Evolutionary conservation across 64 coral and sea anemone species (phyloP).

Genomic region (Hydrozoanthus tunicans): DNA sequence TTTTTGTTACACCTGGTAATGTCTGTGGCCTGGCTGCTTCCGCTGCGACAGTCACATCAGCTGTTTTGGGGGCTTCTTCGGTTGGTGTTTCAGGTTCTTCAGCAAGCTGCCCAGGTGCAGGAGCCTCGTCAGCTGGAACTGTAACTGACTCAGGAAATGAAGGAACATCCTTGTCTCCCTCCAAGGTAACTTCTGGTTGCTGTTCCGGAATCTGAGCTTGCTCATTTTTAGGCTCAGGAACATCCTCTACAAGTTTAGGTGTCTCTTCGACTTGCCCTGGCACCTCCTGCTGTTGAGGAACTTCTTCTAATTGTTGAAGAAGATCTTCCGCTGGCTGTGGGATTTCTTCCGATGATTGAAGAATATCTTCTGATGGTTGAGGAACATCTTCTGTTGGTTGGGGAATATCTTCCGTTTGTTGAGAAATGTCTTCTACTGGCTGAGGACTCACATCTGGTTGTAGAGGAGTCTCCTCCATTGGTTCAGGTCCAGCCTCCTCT

Average conservation of each 20-base stretch:
- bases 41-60: neutral
- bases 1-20: neutral
- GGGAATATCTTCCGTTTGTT: neutral
- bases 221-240: neutral
- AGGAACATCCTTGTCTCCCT: neutral
- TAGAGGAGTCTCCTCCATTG: neutral
- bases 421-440: neutral
- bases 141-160: neutral
- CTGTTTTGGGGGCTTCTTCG: neutral
- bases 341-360: neutral
- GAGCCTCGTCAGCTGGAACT: neutral
- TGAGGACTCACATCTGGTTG: neutral
- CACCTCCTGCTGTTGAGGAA: neutral
- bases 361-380: neutral
- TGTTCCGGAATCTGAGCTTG: neutral
- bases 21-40: constrained; percentile 7
- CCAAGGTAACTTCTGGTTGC: neutral
- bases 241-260: neutral
- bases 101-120: neutral
- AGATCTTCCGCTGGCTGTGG: neutral
- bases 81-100: neutral
- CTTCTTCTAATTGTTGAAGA: neutral
- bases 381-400: neutral
- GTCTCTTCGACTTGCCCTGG: neutral
- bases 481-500: neutral